Conservation (phyloP, 2,888 invertebrate species). For the Lithophane leautieri region DNA sequence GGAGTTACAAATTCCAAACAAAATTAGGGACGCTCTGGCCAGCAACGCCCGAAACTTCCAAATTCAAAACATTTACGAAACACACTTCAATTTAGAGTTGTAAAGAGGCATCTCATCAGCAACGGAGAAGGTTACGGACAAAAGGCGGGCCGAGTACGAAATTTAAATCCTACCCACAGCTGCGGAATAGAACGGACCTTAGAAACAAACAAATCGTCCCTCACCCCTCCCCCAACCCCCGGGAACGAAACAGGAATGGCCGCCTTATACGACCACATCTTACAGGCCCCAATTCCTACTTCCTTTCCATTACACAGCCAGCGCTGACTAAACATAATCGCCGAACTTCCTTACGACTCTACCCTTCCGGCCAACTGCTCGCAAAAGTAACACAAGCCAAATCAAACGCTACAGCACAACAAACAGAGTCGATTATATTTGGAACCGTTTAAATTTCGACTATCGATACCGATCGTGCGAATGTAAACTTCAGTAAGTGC, state of each 20-base stretch:
- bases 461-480: slow-evolving; percentile 71
- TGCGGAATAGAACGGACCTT: slow-evolving; percentile 85
- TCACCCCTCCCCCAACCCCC: slow-evolving; percentile 66
- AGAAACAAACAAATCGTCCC: slow-evolving; percentile 88
- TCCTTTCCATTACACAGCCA: slow-evolving; percentile 89
- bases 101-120: slow-evolving; percentile 86
- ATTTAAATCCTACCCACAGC: slow-evolving; percentile 88
- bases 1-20: slow-evolving; percentile 55
- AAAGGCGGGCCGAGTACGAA: slow-evolving; percentile 83
- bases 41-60: slow-evolving; percentile 53
- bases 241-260: slow-evolving; percentile 77
- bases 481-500: slow-evolving; percentile 68
- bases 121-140: slow-evolving; percentile 83
- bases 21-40: slow-evolving; percentile 54
- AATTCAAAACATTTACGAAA: slow-evolving; percentile 72
- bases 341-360: slow-evolving; percentile 90
- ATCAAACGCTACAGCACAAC: slow-evolving; percentile 74
- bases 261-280: slow-evolving; percentile 90
- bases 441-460: slow-evolving; percentile 61
- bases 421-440: slow-evolving; percentile 73
- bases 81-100: slow-evolving; percentile 87
- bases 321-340: slow-evolving; percentile 90
- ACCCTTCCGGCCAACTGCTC: slow-evolving; percentile 88
- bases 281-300: slow-evolving; percentile 90
- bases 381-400: slow-evolving; percentile 69